Percentiles rank a stretch among this genome's conserved stretches.
Conservation (phyloP, 2,113 vertebrate species). For the Micromys minutus region DNA sequence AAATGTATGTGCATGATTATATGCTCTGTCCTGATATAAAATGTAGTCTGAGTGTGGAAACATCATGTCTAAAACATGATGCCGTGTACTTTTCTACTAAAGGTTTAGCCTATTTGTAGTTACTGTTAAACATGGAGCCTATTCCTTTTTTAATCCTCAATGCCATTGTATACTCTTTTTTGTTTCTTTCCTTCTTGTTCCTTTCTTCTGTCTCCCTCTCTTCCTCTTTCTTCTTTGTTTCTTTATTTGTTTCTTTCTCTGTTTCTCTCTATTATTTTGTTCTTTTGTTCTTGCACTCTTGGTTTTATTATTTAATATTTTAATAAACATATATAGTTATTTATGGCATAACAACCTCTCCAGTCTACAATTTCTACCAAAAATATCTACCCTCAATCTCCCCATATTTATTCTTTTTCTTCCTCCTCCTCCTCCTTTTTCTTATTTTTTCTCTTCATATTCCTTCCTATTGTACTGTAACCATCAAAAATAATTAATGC, state of each 20-base stretch:
- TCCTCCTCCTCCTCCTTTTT: neutral
- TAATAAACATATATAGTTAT: neutral
- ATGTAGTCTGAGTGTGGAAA: neutral
- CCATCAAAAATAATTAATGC: neutral
- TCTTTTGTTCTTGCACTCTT: neutral
- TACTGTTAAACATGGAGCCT: neutral
- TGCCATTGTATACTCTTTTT: neutral
- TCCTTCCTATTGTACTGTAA: neutral
- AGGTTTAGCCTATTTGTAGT: neutral
- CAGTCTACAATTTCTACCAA: neutral
- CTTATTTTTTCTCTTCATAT: too few species aligned
- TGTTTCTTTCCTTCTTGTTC: neutral
- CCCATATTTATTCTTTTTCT: neutral
- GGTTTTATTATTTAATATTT: neutral
- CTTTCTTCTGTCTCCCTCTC: neutral
- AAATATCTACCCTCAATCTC: neutral
- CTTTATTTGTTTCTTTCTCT: too few species aligned
- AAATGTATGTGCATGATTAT: neutral
- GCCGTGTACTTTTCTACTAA: neutral
- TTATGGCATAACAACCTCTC: neutral
- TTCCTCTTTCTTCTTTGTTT: neutral
- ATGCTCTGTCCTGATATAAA: neutral
- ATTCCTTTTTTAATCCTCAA: neutral
- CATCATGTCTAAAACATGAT: neutral
- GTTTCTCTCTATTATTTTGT: neutral